A percentile compares a stretch with the other conserved stretches of the same genome.
Conservation (phyloP, 1,140 invertebrate genomes). For the Drosophila carrolli region DNA sequence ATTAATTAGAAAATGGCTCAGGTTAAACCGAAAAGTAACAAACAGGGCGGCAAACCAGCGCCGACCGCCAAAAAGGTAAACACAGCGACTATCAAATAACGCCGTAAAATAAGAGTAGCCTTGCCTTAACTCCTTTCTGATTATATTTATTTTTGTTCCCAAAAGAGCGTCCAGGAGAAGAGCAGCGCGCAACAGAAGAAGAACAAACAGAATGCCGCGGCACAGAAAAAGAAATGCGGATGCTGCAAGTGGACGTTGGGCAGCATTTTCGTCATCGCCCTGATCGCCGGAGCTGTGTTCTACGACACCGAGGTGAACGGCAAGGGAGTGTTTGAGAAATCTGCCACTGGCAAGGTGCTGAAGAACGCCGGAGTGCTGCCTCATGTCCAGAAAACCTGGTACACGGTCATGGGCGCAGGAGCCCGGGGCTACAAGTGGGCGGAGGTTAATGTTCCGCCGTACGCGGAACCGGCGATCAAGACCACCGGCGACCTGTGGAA, state of each 20-base stretch:
- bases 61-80: slow-evolving; percentile 76
- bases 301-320: slow-evolving; percentile 83
- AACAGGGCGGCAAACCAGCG: slow-evolving; percentile 79
- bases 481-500: slow-evolving; percentile 86
- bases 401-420: slow-evolving; percentile 86
- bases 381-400: slow-evolving; percentile 87
- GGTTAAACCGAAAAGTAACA: slow-evolving; percentile 82
- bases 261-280: slow-evolving; percentile 85
- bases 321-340: slow-evolving; percentile 81
- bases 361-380: slow-evolving; percentile 87
- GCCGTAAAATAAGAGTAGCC: background rate
- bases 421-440: slow-evolving; percentile 87
- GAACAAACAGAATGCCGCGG: slow-evolving; percentile 66
- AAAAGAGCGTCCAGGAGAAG: slow-evolving; percentile 73
- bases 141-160: background rate
- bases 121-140: background rate
- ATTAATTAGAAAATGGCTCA: slow-evolving; percentile 80
- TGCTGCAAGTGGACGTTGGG: slow-evolving; percentile 87
- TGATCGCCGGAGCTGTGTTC: slow-evolving; percentile 84
- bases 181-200: slow-evolving; percentile 78
- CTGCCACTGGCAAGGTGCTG: slow-evolving; percentile 86
- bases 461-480: slow-evolving; percentile 87
- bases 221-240: slow-evolving; percentile 80
- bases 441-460: slow-evolving; percentile 88
- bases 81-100: background rate